Evolutionary conservation across 2,113 vertebrate species (phyloP).

Genomic region (Pelodiscus sinensis): DNA sequence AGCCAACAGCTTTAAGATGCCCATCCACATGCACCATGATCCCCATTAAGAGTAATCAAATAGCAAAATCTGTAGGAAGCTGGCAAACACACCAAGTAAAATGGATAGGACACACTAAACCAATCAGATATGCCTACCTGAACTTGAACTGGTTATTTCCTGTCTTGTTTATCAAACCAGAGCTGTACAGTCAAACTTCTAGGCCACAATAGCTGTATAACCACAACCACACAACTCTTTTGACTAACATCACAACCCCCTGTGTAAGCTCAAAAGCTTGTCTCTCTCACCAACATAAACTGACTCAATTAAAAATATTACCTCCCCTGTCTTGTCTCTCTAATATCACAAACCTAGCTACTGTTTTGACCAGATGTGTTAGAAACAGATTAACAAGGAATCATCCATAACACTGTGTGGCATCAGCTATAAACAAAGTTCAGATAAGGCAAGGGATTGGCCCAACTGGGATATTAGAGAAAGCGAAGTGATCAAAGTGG

Average conservation of each 20-base stretch:
- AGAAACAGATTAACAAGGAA: not conserved
- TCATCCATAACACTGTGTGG: not conserved
- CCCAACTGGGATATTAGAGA: not conserved
- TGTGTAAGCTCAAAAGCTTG: not conserved
- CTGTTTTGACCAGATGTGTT: not conserved
- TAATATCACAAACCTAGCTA: not conserved
- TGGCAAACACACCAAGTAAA: not conserved
- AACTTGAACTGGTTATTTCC: not conserved
- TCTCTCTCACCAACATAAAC: not conserved
- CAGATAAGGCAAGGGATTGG: not conserved
- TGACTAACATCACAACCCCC: not conserved
- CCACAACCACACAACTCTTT: not conserved
- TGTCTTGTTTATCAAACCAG: not conserved
- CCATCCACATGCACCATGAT: not conserved
- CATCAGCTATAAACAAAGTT: accelerated
- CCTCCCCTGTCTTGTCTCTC: not conserved
- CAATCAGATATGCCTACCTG: not conserved
- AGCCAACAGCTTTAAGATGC: not conserved
- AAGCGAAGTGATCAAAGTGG: not conserved
- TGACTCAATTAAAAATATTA: not conserved
- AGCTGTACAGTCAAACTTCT: not conserved
- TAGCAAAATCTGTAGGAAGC: not conserved
- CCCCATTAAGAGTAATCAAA: not conserved
- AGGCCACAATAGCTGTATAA: not conserved
- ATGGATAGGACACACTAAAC: accelerated